Percentiles rank a stretch among this genome's conserved stretches.
Evolutionary conservation across 1,140 invertebrate species (phyloP).

Genomic region (Pinna nobilis): DNA sequence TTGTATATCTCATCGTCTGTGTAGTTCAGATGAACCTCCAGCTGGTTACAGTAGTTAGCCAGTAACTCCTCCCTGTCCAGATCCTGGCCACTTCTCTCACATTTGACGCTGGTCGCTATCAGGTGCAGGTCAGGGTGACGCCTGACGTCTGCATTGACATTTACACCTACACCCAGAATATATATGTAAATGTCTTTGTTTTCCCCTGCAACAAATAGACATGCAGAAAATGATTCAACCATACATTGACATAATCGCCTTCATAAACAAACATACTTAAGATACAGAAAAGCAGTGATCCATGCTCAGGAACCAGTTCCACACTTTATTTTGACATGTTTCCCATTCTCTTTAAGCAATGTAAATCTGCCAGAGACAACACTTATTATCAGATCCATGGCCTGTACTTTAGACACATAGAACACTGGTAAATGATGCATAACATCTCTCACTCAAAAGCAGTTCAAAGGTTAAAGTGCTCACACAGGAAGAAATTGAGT

Average conservation of each 20-base stretch:
- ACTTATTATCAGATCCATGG: too few relatives aligned
- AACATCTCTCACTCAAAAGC: too few relatives aligned
- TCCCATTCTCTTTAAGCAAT: too few relatives aligned
- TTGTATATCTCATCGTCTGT: slow-evolving; percentile 10
- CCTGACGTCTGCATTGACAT: slow-evolving; percentile 57
- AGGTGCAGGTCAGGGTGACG: slow-evolving; percentile 36
- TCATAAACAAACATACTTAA: too few relatives aligned
- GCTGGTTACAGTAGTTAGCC: slow-evolving; percentile 42
- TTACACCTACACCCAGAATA: slow-evolving; percentile 59
- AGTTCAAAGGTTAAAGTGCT: too few relatives aligned
- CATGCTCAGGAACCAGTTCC: too few relatives aligned
- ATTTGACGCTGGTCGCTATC: slow-evolving; percentile 50
- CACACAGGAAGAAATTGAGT: too few relatives aligned
- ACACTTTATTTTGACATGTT: too few relatives aligned
- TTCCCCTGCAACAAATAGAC: neutral
- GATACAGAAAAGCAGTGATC: too few relatives aligned
- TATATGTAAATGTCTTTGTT: slow-evolving; percentile 17
- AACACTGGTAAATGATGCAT: too few relatives aligned
- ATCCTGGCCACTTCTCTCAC: slow-evolving; percentile 43
- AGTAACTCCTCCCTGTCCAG: slow-evolving; percentile 47
- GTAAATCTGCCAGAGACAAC: too few relatives aligned
- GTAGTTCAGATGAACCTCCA: slow-evolving; percentile 36
- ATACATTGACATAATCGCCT: neutral
- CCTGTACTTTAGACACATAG: too few relatives aligned
- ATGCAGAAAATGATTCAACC: neutral